Conservation (phyloP, 2,888 invertebrate species). For the Oasisia sp. region DNA sequence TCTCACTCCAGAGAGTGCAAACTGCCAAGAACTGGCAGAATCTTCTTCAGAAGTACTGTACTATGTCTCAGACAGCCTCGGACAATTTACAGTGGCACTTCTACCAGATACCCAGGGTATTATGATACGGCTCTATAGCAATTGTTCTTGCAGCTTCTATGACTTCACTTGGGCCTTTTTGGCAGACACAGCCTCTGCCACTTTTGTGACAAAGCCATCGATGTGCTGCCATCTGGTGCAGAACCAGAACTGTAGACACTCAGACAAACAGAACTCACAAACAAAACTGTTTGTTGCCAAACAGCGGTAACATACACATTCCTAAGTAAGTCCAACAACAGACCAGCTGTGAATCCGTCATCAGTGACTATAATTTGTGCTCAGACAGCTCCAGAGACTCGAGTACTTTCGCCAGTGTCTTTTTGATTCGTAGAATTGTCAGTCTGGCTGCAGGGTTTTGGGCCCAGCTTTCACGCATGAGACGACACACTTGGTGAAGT, state of each 20-base stretch:
- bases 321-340: not conserved
- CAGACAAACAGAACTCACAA: not conserved
- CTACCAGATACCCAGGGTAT: not conserved
- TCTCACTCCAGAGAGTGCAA: too few relatives aligned
- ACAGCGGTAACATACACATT: not conserved
- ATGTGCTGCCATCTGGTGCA: not conserved
- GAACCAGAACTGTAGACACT: not conserved
- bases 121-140: not conserved
- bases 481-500: slow-evolving; percentile 42
- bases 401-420: slow-evolving; percentile 55
- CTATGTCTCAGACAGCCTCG: too few relatives aligned
- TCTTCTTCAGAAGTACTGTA: too few relatives aligned
- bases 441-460: slow-evolving; percentile 59
- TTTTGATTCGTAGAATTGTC: slow-evolving; percentile 61
- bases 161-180: not conserved
- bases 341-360: not conserved
- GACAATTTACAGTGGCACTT: too few relatives aligned
- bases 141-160: not conserved
- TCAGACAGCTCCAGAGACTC: slow-evolving; percentile 41
- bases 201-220: not conserved
- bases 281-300: not conserved
- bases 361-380: slow-evolving; percentile 4
- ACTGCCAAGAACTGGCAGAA: too few relatives aligned
- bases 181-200: not conserved
- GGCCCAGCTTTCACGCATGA: slow-evolving; percentile 63